Evolutionary conservation across 2,113 vertebrate genomes (phyloP).

Genomic region (Cricetomys ansorgei): DNA sequence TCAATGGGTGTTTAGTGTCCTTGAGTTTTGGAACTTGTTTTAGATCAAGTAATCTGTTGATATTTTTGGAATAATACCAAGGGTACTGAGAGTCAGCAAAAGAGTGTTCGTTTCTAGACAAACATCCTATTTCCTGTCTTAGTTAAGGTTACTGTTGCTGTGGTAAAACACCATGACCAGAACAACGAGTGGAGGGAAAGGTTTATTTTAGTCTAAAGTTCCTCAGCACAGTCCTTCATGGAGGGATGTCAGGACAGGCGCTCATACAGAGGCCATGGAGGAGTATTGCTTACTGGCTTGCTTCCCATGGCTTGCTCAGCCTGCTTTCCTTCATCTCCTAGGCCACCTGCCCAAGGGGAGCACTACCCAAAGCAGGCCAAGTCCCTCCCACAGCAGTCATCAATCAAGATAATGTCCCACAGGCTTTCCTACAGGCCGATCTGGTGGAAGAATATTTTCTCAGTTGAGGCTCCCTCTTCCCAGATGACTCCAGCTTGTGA

Average conservation of each 20-base stretch:
- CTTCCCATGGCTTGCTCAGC: background rate
- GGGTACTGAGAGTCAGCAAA: background rate
- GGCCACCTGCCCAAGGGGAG: background rate
- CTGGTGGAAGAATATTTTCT: background rate
- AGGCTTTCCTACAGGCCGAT: background rate
- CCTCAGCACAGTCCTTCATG: background rate
- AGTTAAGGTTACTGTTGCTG: background rate
- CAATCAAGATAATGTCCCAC: background rate
- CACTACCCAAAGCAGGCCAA: background rate
- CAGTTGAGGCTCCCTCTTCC: background rate
- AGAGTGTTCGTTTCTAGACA: background rate
- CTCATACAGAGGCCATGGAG: background rate
- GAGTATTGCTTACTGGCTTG: background rate
- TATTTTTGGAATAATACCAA: slow-evolving; percentile 25
- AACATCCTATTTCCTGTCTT: background rate
- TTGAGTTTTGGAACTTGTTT: slow-evolving; percentile 40
- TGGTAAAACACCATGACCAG: background rate
- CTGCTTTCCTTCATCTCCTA: no score
- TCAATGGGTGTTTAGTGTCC: background rate
- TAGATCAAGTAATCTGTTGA: background rate
- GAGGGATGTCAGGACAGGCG: background rate
- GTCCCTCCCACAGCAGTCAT: background rate
- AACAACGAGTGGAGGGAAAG: background rate
- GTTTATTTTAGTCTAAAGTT: background rate
- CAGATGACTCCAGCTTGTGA: background rate